Percentiles rank a stretch among this genome's conserved stretches.
Conservation (phyloP, 2,888 invertebrate genomes). For the Cabera pusaria region DNA sequence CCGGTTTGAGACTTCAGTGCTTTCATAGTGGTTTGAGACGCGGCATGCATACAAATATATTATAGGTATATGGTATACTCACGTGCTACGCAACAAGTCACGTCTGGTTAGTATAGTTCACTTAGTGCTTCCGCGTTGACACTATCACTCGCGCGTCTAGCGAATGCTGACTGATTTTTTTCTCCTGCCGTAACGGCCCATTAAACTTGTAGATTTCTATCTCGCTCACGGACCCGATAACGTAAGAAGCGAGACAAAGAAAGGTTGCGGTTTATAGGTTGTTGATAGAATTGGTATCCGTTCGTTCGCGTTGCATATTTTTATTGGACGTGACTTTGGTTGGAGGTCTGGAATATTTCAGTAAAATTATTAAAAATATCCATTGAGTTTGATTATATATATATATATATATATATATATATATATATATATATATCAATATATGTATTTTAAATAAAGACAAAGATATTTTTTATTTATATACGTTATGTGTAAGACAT, state of each 20-base stretch:
- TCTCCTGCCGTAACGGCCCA: constrained; percentile 82
- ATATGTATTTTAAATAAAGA: too few species aligned
- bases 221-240: constrained; percentile 71
- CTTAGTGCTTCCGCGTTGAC: constrained; percentile 71
- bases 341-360: constrained; percentile 34
- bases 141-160: constrained; percentile 82
- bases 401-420: too few species aligned
- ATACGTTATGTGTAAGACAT: too few species aligned
- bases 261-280: constrained; percentile 83
- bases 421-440: too few species aligned
- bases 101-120: constrained; percentile 53
- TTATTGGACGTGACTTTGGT: constrained; percentile 68
- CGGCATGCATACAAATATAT: constrained; percentile 20
- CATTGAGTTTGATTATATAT: too few species aligned
- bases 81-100: constrained; percentile 62
- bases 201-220: constrained; percentile 83
- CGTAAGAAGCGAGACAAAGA: constrained; percentile 81
- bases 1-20: constrained; percentile 25
- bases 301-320: constrained; percentile 81
- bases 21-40: constrained; percentile 17
- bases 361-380: constrained; percentile 6
- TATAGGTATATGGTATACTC: constrained; percentile 38
- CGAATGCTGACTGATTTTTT: constrained; percentile 82
- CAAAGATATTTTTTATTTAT: too few species aligned
- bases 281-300: constrained; percentile 84